Percentiles rank a stretch among this genome's conserved stretches.
Evolutionary conservation across 2,113 vertebrate species (phyloP).

Genomic region (Lepidothrix coronata): DNA sequence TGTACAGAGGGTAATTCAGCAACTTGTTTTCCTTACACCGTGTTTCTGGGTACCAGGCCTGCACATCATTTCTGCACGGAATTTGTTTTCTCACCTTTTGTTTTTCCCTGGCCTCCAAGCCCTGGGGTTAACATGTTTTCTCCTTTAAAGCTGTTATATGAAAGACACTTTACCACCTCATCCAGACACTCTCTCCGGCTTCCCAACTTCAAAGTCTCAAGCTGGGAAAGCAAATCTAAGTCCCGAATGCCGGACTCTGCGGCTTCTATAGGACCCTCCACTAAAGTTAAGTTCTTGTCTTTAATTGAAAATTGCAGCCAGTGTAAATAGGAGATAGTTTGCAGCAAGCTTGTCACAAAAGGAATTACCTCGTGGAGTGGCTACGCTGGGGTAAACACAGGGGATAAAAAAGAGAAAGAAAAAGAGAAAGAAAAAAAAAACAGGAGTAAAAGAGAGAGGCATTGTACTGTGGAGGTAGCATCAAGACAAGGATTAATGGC

Average conservation of each 20-base stretch:
- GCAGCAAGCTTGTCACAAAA: constrained; percentile 56
- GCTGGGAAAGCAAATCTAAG: constrained; percentile 45
- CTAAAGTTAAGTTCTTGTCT: constrained; percentile 57
- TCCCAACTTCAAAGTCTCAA: constrained; percentile 33
- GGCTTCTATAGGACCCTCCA: background rate
- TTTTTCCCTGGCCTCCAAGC: background rate
- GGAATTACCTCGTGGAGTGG: constrained; percentile 69
- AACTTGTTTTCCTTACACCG: constrained; percentile 11
- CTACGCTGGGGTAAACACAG: constrained; percentile 38
- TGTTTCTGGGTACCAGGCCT: background rate
- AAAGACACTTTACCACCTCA: constrained; percentile 31
- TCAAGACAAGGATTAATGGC: constrained; percentile 74
- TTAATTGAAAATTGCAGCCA: constrained; percentile 67
- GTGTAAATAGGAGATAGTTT: constrained; percentile 58
- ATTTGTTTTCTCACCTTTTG: background rate
- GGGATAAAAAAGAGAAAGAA: background rate
- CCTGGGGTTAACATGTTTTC: constrained; percentile 24
- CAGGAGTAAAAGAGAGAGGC: constrained; percentile 53
- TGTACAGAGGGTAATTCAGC: background rate
- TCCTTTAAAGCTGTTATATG: constrained; percentile 26
- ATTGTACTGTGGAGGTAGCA: constrained; percentile 61
- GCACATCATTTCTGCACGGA: background rate
- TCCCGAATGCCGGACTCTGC: background rate
- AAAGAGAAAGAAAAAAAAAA: constrained; percentile 12
- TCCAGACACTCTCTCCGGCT: background rate